Base-by-base conservation (phyloP, 2,113 vertebrate genomes). In the Nettapus auritus region DNA sequence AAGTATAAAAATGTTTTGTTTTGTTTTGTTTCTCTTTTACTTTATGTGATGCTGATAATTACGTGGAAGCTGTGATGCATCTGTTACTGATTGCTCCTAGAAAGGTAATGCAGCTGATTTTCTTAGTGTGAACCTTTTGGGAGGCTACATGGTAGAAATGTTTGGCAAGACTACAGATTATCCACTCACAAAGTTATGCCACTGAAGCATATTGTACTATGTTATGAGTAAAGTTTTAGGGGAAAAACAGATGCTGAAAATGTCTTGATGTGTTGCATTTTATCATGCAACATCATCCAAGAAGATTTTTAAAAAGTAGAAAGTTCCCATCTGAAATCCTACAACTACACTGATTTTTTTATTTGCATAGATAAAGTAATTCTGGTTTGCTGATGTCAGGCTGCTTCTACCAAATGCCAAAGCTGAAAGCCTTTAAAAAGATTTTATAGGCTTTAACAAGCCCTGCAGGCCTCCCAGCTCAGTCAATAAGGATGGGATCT, bases 401-500 rank as follows among this genome's bases (percentile, higher is more conserved):
- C 78, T 89, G 18, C 48, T 87, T 93, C 86, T 76, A 78, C 48
- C 23, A 89, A 85, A 95, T 87, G 38, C 48, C 62, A 82, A 82
- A 96, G 29, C 46, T 88, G 57, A 78, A 89, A 82, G 31, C 31
- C 50, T 66, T 87, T 66, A 64, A 82, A 85, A 48, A 87, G 34
- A 76, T 93, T 88, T 94, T 76, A 90, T 33, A 85, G 75, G 56
- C 25, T 92, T 95, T 82, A 87, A 70, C 33, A 87, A 93, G 22
- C n/a, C 82, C 87, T 82, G 70, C 31, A 91, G 67, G 63, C 59
- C 59, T 92, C 59, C 46, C 31, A 84, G 50, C 40, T 89, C 67
- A 89, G 91, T 95, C 93, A 93, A 69, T 87, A 85, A 77, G 29
- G 56, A 77, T 92, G 71, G 59, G 63, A 76, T 85, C 84, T 68